A percentile compares a stretch with the other conserved stretches of the same genome.
phyloP scores from a whole-genome alignment of 2,113 vertebrate species.

The Calidris pygmaea region DNA sequence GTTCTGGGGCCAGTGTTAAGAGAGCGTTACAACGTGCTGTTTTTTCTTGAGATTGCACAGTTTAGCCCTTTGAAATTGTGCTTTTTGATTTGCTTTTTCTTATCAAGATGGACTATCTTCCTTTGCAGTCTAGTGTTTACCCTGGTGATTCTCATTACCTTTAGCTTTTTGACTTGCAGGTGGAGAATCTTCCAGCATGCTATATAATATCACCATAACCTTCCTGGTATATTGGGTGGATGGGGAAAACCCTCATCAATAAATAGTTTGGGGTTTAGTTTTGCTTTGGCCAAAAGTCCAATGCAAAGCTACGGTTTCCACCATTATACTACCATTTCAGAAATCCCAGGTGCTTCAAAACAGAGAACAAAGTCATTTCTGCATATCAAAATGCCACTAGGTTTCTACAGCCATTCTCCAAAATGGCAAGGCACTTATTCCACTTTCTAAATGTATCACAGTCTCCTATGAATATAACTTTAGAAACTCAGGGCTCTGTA shows the following conservation, averaged over 20 bases:
- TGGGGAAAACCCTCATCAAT: neutral
- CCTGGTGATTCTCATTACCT: neutral
- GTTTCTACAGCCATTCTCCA: neutral
- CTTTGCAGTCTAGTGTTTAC: neutral
- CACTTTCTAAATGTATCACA: neutral
- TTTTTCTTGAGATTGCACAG: neutral
- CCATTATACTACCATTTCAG: neutral
- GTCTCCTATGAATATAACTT: neutral
- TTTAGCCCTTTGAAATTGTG: neutral
- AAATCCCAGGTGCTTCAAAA: neutral
- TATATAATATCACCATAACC: neutral
- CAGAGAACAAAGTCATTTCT: neutral
- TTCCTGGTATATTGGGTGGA: neutral
- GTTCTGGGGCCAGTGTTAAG: neutral
- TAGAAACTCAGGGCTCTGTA: neutral
- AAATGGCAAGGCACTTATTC: neutral
- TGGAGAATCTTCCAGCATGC: neutral
- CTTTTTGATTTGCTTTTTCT: neutral
- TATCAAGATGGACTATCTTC: neutral
- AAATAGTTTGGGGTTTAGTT: neutral
- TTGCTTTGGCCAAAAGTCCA: neutral
- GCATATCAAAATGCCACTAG: neutral
- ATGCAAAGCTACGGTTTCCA: neutral
- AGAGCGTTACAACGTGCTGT: fast-evolving
- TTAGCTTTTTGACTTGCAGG: neutral